Conservation (phyloP, 2,113 vertebrate species). For the Muscicapa adusta region DNA sequence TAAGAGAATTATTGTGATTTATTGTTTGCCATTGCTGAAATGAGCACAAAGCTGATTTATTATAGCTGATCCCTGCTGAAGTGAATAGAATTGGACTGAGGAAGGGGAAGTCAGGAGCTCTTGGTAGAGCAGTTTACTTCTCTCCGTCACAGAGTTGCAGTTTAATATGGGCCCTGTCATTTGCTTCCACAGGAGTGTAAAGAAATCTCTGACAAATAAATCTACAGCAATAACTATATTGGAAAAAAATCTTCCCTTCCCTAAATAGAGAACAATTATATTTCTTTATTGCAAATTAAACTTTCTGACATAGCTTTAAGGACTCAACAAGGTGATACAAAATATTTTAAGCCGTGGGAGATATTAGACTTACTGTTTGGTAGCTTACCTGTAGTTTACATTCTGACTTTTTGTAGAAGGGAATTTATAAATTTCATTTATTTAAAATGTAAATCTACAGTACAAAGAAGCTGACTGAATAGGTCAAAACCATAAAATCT, state of each 20-base stretch:
- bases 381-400: not conserved
- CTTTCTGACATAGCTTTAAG: not conserved
- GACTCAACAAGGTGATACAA: not conserved
- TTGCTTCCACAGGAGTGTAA: not conserved
- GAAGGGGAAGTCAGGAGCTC: conserved; percentile 39
- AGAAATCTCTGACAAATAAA: not conserved
- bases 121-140: not conserved
- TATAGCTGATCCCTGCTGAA: conserved; percentile 45
- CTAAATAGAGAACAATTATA: conserved; percentile 2
- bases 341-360: not conserved
- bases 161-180: conserved; percentile 39
- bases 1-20: conserved; percentile 69
- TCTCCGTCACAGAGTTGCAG: not conserved
- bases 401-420: not conserved
- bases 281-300: conserved; percentile 5
- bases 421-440: not conserved
- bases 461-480: not conserved
- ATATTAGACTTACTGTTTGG: not conserved
- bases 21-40: conserved; percentile 66
- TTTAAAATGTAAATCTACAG: not conserved
- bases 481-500: not conserved
- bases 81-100: conserved; percentile 45
- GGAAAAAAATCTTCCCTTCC: not conserved
- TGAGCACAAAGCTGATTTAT: conserved; percentile 63
- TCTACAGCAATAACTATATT: not conserved